phyloP scores from a whole-genome alignment of 2,888 invertebrate species.

The Lochmaea capreae region DNA sequence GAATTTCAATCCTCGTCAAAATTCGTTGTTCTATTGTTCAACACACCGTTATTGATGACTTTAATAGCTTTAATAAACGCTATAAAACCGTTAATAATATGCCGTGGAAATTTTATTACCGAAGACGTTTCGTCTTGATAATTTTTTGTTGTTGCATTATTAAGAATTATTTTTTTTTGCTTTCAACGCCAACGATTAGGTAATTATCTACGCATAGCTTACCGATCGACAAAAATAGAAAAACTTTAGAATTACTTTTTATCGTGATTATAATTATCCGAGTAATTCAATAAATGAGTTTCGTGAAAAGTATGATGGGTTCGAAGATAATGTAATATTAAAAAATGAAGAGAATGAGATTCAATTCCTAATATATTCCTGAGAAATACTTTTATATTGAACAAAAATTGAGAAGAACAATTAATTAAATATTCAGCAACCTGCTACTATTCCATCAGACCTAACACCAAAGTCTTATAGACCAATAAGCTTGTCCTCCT shows the following conservation, averaged over 20 bases:
- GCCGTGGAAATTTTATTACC: neutral
- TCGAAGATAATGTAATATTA: neutral
- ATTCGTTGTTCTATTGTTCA: slow-evolving; percentile 6
- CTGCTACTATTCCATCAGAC: no score
- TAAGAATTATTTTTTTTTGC: neutral
- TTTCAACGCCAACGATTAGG: neutral
- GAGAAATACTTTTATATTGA: no score
- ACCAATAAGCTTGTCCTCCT: no score
- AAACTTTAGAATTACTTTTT: neutral
- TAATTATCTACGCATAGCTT: neutral
- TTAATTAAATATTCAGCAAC: no score
- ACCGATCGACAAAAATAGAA: neutral
- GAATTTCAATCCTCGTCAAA: neutral
- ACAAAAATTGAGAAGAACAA: no score
- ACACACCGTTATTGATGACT: neutral
- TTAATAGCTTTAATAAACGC: neutral
- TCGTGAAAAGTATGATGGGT: neutral
- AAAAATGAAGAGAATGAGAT: no score
- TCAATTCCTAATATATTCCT: no score
- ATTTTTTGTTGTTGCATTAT: neutral
- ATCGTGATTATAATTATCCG: neutral
- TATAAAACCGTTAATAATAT: slow-evolving; percentile 4
- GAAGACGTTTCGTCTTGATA: neutral
- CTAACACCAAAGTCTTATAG: no score
- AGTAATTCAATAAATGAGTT: neutral